Conservation (phyloP, 2,888 invertebrate genomes). For the Nomada hirtipes region DNA sequence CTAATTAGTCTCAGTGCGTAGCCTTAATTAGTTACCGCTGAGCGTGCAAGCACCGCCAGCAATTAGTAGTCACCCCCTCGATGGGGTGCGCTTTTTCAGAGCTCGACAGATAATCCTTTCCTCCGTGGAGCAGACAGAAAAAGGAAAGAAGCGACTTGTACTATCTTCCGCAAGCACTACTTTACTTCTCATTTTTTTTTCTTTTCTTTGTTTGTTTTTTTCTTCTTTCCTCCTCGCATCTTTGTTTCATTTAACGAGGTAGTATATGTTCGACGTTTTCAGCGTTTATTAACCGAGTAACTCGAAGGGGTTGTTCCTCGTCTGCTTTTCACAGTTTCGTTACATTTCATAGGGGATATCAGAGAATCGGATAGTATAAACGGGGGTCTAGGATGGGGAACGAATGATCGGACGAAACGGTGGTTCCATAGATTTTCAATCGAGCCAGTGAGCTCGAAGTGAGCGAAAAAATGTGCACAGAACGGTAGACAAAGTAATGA, state of each 20-base stretch:
- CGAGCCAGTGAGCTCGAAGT: background rate
- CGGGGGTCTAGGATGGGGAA: background rate
- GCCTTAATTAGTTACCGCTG: constrained; percentile 82
- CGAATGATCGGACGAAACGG: background rate
- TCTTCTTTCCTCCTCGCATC: background rate
- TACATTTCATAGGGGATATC: background rate
- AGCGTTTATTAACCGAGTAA: constrained; percentile 7
- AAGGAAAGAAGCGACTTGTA: constrained; percentile 26
- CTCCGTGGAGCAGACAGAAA: constrained; percentile 37
- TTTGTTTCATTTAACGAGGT: no score
- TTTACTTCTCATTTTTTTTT: background rate
- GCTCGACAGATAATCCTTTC: constrained; percentile 53
- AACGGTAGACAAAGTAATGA: background rate
- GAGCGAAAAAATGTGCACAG: background rate
- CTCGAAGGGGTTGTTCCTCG: background rate
- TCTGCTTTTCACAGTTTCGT: constrained; percentile 19
- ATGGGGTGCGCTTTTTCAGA: constrained; percentile 63
- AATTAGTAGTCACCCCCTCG: constrained; percentile 67
- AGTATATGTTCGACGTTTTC: background rate
- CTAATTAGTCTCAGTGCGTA: constrained; percentile 77
- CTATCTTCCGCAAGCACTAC: constrained; percentile 1
- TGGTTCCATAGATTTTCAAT: background rate
- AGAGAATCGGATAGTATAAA: constrained; percentile 3
- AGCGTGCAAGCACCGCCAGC: constrained; percentile 80
- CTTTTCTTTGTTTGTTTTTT: background rate